Evolutionary conservation across 2,888 invertebrate species (phyloP).

Genomic region (Sinelater perroti): DNA sequence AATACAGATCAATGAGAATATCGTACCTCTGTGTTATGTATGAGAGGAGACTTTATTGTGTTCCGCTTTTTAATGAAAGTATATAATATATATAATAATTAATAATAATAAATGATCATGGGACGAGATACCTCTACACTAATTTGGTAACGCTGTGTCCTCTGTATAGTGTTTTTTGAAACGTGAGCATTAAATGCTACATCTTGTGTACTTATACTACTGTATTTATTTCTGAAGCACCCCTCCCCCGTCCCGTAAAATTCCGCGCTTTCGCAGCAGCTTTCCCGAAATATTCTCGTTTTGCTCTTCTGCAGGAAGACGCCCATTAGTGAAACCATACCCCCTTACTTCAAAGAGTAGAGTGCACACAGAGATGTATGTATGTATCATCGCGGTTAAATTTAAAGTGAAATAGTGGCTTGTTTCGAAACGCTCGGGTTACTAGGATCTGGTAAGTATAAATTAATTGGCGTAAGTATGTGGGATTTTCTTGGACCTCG

Average conservation of each 20-base stretch:
- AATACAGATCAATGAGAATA: constrained; percentile 54
- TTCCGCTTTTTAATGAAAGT: constrained; percentile 63
- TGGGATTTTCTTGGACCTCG: too few species aligned
- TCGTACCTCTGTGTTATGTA: constrained; percentile 63
- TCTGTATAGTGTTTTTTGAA: constrained; percentile 64
- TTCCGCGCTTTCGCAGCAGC: too few species aligned
- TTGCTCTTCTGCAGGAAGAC: too few species aligned
- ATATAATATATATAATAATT: constrained; percentile 52
- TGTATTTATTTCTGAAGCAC: constrained; percentile 34
- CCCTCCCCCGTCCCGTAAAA: constrained; percentile 19
- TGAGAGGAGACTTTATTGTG: constrained; percentile 62
- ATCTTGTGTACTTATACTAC: constrained; percentile 62
- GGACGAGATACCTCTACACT: constrained; percentile 62
- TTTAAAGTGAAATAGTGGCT: too few species aligned
- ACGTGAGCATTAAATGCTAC: constrained; percentile 64
- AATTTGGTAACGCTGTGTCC: constrained; percentile 63
- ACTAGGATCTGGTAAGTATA: too few species aligned
- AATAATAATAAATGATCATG: constrained; percentile 55
- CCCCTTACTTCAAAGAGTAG: too few species aligned
- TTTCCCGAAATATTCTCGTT: too few species aligned
- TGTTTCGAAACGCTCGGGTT: too few species aligned
- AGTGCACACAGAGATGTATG: too few species aligned
- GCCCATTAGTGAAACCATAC: too few species aligned
- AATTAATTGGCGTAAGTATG: too few species aligned
- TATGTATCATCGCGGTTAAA: too few species aligned